Evolutionary conservation across 2,888 invertebrate species (phyloP), one percentile per base, ranked within the genome.

Genomic region (Chouioia cunea): DNA sequence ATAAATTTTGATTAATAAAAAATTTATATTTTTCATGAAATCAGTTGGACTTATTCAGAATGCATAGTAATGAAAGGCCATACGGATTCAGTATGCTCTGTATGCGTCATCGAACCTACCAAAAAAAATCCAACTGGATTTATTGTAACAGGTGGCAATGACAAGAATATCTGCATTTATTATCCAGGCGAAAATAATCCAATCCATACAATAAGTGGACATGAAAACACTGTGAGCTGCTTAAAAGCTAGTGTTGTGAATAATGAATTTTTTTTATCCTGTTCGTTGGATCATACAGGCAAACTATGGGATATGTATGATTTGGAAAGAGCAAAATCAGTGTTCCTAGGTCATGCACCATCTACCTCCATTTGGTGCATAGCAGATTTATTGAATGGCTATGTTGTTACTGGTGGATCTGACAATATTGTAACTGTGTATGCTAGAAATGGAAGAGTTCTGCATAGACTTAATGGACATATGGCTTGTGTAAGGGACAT

Each of bases 361-460:
- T 95, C 97, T 0, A 93, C 93, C 14, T 95, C 97, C 0, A 93
- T 99, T 6, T 99, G 98, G 98, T 90, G 91, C n/a, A 88, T 89
- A 0, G 84, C 88, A 72, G 92, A 89, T 82, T 86, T 90, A 74
- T 73, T 86, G 18, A 89, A 88, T 73, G 86, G 87, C 1, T 89
- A 93, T 77, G 89, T 95, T 0, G 89, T 95, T 0, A 97, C 97
- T 15, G 98, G 93, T 0, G 96, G 96, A 0, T 98, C 98, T 16
- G 99, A 99, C 86, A 96, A 95, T 86, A 91, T 91, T 4, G 93
- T 99, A 65, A 92, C 92, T 77, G 85, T 96, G 23, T 98, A 97
- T 97, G 89, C 88, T 74, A 87, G 87, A 65, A 87, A 90, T 77
- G 95, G 94, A 8, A 59, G 70, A 2, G 14, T 80, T 23, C 63